phyloP scores from a whole-genome alignment of 1,140 invertebrate species.

The Bombus polaris region DNA sequence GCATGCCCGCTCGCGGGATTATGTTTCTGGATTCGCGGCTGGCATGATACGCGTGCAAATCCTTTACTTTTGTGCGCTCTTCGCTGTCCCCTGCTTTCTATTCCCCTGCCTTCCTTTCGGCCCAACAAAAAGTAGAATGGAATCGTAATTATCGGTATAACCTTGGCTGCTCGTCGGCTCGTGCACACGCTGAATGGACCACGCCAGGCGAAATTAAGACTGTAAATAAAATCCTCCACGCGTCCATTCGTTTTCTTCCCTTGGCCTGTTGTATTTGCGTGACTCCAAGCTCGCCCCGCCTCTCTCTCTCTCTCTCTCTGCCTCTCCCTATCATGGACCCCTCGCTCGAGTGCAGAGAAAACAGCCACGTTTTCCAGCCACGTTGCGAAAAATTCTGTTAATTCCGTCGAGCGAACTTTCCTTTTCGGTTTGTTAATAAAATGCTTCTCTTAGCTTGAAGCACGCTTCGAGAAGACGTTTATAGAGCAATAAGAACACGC shows the following conservation, averaged over 20 bases:
- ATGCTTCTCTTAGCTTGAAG: no score
- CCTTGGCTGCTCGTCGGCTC: not conserved
- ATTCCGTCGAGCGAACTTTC: not conserved
- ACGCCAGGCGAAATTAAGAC: slow-evolving; percentile 10
- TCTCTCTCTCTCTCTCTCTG: no score
- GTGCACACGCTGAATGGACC: not conserved
- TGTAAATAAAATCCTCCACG: slow-evolving; percentile 12
- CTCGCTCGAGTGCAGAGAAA: not conserved
- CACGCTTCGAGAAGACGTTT: no score
- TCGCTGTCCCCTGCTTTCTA: not conserved
- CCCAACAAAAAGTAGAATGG: not conserved
- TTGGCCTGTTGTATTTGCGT: not conserved
- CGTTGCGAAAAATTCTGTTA: not conserved
- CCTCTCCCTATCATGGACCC: no score
- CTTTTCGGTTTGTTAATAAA: not conserved
- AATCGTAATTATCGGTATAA: slow-evolving; percentile 38
- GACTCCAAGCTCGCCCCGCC: not conserved
- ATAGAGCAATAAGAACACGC: no score
- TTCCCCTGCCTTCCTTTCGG: no score
- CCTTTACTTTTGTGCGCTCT: slow-evolving; percentile 18
- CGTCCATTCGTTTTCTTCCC: not conserved
- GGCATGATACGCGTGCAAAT: not conserved
- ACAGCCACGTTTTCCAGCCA: not conserved
- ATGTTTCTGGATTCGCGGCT: not conserved
- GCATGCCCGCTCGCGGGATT: slow-evolving; percentile 29